phyloP scores from a whole-genome alignment of 92 coral and sea anemone genomes.

The Siderastrea siderea region DNA sequence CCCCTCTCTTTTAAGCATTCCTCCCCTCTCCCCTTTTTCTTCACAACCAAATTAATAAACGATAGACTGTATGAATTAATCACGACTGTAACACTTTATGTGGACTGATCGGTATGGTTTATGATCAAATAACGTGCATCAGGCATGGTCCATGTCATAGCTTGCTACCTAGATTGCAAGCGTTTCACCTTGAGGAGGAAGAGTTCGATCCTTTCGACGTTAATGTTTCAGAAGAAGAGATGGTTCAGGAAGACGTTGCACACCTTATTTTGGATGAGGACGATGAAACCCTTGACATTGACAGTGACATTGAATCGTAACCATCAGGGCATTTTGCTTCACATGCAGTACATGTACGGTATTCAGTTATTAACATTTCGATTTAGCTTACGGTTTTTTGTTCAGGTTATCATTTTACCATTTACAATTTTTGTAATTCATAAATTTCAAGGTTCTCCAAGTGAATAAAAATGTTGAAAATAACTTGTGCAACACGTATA shows the following conservation, averaged over 20 bases:
- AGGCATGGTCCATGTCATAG: too few species aligned
- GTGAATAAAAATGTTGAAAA: neutral
- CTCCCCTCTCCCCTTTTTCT: too few species aligned
- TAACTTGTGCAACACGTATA: neutral
- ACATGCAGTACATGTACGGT: neutral
- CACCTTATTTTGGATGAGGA: slow-evolving; percentile 13
- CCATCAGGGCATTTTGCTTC: neutral
- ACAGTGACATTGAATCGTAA: slow-evolving; percentile 20
- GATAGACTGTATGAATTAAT: too few species aligned
- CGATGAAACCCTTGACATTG: slow-evolving; percentile 21
- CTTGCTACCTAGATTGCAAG: too few species aligned
- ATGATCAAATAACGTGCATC: too few species aligned
- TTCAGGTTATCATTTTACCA: neutral
- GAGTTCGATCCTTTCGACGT: slow-evolving; percentile 61
- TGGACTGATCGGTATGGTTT: too few species aligned
- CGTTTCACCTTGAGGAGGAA: slow-evolving; percentile 43
- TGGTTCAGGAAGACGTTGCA: slow-evolving; percentile 44
- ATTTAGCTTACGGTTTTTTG: neutral
- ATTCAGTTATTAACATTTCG: neutral
- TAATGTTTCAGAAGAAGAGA: slow-evolving; percentile 64
- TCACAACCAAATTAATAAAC: too few species aligned
- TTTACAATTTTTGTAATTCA: neutral
- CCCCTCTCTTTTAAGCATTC: too few species aligned
- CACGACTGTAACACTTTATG: too few species aligned
- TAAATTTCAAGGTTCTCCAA: too few species aligned